Evolutionary conservation across 2,113 vertebrate species (phyloP), one percentile per base, ranked within the genome.

Genomic region (Progne subis): DNA sequence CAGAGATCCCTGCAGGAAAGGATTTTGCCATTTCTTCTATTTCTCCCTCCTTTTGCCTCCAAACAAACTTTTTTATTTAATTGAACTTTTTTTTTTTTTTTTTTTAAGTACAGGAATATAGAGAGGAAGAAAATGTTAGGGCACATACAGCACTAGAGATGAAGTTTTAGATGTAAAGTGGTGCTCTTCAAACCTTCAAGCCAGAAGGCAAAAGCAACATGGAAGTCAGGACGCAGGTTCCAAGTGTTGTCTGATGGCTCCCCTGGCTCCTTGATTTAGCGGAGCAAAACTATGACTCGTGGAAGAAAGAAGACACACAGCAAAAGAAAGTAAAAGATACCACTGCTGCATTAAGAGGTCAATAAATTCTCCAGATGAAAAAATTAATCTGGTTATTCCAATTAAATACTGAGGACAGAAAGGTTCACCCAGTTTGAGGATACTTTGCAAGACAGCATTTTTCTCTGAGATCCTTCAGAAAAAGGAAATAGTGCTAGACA

Each of bases 281-380:
- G 39, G 18, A 77, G 21, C 25, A 49, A 64, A 72, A 76, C 55
- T 0, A 0, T 2, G 5, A 63, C 49, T 15, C 0, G 0, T n/a
- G 31, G 16, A 68, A 83, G 20, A 49, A 0, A 70, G 19, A 86
- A 75, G 21, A 79, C 14, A 57, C 9, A 49, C 13, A 78, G 41
- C 18, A 85, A 87, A 47, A 15, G 19, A 65, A 74, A 68, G 29
- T 12, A 72, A 39, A 85, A 86, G 12, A 81, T 23, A 59, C 1
- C 14, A 52, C 18, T 60, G 44, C 5, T 56, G 32, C 6, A 46
- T 26, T 21, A 55, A 59, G 15, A 57, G 8, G 16, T 18, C 31
- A 50, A 9, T 32, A 63, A 41, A 64, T 52, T 61, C 46, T 81
- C 29, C 59, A 12, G 13, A 56, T 56, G 11, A 68, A 86, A 77